Evolutionary conservation across 2,888 invertebrate species (phyloP), one percentile per base, ranked within the genome.

Genomic region (Notocelia uddmanniana): DNA sequence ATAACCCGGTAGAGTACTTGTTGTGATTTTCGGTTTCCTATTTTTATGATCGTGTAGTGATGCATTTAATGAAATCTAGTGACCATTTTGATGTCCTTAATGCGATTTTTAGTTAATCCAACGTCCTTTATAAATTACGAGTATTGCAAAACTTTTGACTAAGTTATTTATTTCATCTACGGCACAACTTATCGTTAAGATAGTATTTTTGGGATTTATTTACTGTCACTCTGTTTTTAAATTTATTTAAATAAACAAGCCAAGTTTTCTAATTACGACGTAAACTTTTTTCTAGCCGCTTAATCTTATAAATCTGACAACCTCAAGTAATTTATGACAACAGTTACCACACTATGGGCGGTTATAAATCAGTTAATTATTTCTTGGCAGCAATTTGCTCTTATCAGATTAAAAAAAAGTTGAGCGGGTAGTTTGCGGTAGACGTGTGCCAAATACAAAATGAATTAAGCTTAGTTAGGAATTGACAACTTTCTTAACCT

Each of bases 391-490:
- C 80, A 69, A 62, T 50, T 67, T 67, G 18, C 34, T 34, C 45
- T 58, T 70, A 70, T 70, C 70, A 45, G 70, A 70, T 70, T 69
- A 41, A 58, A 66, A 69, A 2, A 70, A 70, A 57, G 55, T 63
- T 57, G n/a, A 41, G 52, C 52, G n/a, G 34, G 60, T 68, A 72
- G 72, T 72, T 77, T 70, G 78, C 74, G 76, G 76, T 19, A 60
- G 70, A 77, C 82, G 82, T 82, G 80, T 75, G 77, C 80, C 80
- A 80, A 83, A 83, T 82, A 78, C 78, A 62, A 71, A 75, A 74
- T 74, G 34, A 59, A 73, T 77, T 73, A 69, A 66, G 63, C 60
- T 57, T 66, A 23, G 63, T 72, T 34, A 55, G 55, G 37, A 31
- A 50, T 60, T 31, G 15, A 37, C 18, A 57, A 34, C 21, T 59